Percentiles rank a stretch among this genome's conserved stretches.
Conservation (phyloP, 1,140 invertebrate genomes). For the Schlechtendalia chinensis region DNA sequence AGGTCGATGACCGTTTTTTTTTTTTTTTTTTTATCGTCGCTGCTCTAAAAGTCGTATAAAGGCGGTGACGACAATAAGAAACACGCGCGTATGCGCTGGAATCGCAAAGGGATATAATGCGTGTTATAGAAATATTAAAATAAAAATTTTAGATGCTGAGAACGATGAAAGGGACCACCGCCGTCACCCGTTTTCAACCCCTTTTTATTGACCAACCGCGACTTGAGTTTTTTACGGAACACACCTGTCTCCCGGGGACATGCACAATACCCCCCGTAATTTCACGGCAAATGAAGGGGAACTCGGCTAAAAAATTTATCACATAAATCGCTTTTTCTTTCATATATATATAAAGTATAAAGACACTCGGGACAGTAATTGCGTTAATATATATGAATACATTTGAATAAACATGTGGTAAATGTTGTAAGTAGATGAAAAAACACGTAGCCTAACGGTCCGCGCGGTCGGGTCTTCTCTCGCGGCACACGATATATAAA, state of each 20-base stretch:
- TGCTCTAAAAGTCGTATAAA: not conserved
- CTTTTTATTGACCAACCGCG: slow-evolving; percentile 42
- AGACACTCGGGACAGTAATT: slow-evolving; percentile 23
- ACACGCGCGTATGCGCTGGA: not conserved
- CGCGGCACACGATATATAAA: too few species aligned
- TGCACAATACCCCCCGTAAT: too few species aligned
- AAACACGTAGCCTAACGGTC: too few species aligned
- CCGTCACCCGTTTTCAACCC: not conserved
- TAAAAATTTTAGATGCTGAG: slow-evolving; percentile 9
- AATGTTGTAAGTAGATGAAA: not conserved
- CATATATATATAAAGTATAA: not conserved
- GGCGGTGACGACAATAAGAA: slow-evolving; percentile 13
- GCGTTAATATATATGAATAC: not conserved
- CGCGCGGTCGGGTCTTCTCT: not conserved
- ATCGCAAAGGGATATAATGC: not conserved
- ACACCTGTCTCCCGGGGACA: slow-evolving; percentile 44
- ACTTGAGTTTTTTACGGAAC: slow-evolving; percentile 47
- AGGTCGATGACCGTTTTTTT: slow-evolving; percentile 47
- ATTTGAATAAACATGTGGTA: slow-evolving; percentile 41
- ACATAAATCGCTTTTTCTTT: slow-evolving; percentile 19
- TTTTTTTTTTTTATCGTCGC: slow-evolving; percentile 4
- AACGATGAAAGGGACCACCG: slow-evolving; percentile 21
- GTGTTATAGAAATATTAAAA: not conserved
- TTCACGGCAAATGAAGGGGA: slow-evolving; percentile 2
- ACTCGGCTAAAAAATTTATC: not conserved